Evolutionary conservation across 2,888 invertebrate genomes (phyloP).

Genomic region (Aleiodes leptofemur): DNA sequence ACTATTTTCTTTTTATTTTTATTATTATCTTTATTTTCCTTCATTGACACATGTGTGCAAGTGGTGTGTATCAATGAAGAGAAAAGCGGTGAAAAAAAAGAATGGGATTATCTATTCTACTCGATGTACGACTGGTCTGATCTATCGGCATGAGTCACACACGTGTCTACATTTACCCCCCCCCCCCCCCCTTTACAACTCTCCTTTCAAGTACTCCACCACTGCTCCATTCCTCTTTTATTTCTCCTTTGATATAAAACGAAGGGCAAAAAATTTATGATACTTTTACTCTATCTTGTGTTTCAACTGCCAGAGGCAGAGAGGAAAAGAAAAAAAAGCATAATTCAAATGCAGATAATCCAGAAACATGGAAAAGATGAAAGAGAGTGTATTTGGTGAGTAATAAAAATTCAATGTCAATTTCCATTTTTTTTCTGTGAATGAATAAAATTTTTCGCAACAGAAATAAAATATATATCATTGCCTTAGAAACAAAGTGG

Average conservation of each 20-base stretch:
- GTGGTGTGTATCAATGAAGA: conserved; percentile 37
- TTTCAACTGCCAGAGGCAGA: not conserved
- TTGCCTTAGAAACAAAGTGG: no score
- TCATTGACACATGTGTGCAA: conserved; percentile 40
- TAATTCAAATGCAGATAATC: conserved; percentile 17
- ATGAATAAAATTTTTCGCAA: conserved; percentile 7
- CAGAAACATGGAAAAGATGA: conserved; percentile 12
- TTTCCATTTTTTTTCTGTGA: not conserved
- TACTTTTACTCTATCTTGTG: not conserved
- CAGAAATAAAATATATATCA: not conserved
- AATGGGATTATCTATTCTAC: not conserved
- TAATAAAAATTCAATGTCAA: conserved; percentile 31
- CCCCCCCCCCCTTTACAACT: not conserved
- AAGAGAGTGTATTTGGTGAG: not conserved
- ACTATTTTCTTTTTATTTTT: not conserved
- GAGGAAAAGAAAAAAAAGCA: not conserved
- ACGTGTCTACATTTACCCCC: not conserved
- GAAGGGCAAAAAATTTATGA: conserved; percentile 30
- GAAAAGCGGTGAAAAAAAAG: not conserved
- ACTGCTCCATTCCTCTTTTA: conserved; percentile 15
- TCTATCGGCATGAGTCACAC: conserved; percentile 8
- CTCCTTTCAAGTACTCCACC: not conserved
- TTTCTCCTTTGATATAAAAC: not conserved
- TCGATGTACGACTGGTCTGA: conserved; percentile 14
- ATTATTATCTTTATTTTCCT: not conserved